Evolutionary conservation across 2,888 invertebrate genomes (phyloP).

Genomic region (Drosophila sordidapex): DNA sequence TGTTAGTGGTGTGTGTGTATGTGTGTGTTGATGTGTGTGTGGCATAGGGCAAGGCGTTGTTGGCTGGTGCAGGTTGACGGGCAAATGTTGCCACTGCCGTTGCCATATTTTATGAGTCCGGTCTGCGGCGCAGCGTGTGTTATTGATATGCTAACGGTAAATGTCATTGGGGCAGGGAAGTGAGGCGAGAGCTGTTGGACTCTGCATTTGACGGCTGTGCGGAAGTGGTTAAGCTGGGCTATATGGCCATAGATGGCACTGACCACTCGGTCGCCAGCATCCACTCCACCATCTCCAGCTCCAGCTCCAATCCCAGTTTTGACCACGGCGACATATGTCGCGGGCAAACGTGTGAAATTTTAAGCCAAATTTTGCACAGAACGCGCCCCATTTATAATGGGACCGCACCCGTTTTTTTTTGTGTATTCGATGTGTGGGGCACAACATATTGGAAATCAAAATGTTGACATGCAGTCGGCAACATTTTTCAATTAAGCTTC

Average conservation of each 20-base stretch:
- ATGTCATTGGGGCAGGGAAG: slow-evolving; percentile 46
- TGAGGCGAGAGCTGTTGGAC: slow-evolving; percentile 8
- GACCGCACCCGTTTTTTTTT: neutral
- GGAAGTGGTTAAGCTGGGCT: slow-evolving; percentile 71
- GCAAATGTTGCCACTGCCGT: slow-evolving; percentile 65
- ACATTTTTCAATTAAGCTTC: slow-evolving; percentile 75
- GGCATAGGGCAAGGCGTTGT: slow-evolving; percentile 20
- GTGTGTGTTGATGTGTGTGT: neutral
- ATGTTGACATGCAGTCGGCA: slow-evolving; percentile 74
- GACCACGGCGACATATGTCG: slow-evolving; percentile 63
- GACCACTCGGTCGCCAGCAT: neutral
- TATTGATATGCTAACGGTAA: slow-evolving; percentile 81
- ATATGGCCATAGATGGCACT: slow-evolving; percentile 19
- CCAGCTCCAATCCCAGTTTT: slow-evolving; percentile 6
- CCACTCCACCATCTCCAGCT: neutral
- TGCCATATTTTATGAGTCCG: slow-evolving; percentile 78
- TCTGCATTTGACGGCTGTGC: slow-evolving; percentile 71
- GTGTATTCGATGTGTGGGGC: neutral
- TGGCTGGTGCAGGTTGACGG: slow-evolving; percentile 64
- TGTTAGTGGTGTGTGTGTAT: neutral
- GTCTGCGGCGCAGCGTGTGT: slow-evolving; percentile 68
- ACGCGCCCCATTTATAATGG: slow-evolving; percentile 56
- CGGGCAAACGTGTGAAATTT: slow-evolving; percentile 77
- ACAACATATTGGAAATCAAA: slow-evolving; percentile 79
- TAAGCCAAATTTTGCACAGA: slow-evolving; percentile 55